Base-by-base conservation (phyloP, 2,113 vertebrate genomes). In the Chamaetylas fuelleborni region DNA sequence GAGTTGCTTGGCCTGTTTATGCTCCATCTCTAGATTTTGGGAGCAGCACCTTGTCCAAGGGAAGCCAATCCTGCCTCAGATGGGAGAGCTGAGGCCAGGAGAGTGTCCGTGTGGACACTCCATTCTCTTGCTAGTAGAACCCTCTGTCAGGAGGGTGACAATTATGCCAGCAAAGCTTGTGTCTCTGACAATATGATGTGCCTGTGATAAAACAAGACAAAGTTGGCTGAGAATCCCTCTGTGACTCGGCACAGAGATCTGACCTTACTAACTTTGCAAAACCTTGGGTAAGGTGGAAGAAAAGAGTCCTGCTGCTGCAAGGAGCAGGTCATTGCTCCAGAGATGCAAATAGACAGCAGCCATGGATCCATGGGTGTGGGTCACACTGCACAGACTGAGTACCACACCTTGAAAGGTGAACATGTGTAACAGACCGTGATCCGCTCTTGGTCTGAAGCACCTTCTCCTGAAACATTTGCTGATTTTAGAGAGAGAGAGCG, bases 311-410 rank as follows among this genome's bases (percentile, higher is more conserved):
- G 26, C 42, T 57, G 43, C 86, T 61, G 40, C 26, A 45, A 47
- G 40, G 36, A 43, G 34, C 28, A 18, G 14, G 12, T 88, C 2
- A 1, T n/a, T 66, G 31, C 42, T 43, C 19, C 17, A 40, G 88
- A 61, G 20, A 11, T 34, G 8, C 11, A 61, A 72, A 54, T 0
- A 54, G 29, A 16, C 43, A 42, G 18, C 19, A 76, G 36, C 10
- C 42, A 33, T 0, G 0, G 23, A 5, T 58, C 8, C 42, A 33
- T 0, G 0, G 23, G 5, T 58, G 31, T 25, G 40, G 48, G 16
- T 53, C 81, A 73, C 54, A 16, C 34, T 19, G 4, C 2, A 28
- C 15, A 70, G 14, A 58, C 34, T 0, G 2, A 40, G 19, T 5
- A 50, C 22, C 48, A 61, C 53, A 73, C 23, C 24, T 19, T 34